Percentiles rank a stretch among this genome's conserved stretches.
Conservation (phyloP, 1,140 invertebrate genomes). For the Drosophila seguyi region DNA sequence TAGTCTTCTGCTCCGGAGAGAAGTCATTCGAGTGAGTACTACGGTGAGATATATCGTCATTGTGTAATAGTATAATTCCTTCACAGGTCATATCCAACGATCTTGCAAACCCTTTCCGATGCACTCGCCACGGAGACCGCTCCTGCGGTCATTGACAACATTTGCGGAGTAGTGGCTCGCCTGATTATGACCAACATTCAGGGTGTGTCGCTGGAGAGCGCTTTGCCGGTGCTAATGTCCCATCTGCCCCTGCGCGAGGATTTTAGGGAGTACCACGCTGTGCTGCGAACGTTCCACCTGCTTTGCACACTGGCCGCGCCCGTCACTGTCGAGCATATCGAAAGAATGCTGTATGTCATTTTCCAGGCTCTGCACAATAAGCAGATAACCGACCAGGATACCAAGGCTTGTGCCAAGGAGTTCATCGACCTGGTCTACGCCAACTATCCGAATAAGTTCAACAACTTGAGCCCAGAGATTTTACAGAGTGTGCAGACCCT, state of each 20-base stretch:
- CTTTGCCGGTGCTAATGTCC: conserved; percentile 90
- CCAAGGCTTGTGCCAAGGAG: conserved; percentile 79
- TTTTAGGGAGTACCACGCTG: conserved; percentile 90
- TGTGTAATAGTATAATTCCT: too few species aligned
- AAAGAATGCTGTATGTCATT: conserved; percentile 86
- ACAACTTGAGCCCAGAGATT: conserved; percentile 57
- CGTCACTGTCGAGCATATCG: conserved; percentile 86
- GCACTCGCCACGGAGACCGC: conserved; percentile 88
- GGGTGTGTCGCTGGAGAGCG: conserved; percentile 88
- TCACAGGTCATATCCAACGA: conserved; percentile 78
- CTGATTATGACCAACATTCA: conserved; percentile 89
- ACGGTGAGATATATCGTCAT: too few species aligned
- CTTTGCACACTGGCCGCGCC: conserved; percentile 88
- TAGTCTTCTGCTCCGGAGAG: conserved; percentile 87
- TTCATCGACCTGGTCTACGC: conserved; percentile 86
- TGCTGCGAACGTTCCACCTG: conserved; percentile 88
- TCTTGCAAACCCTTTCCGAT: conserved; percentile 89
- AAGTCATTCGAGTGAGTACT: conserved; percentile 74
- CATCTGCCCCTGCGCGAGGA: conserved; percentile 91
- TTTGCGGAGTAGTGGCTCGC: conserved; percentile 91
- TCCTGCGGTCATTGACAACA: conserved; percentile 89
- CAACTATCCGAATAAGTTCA: conserved; percentile 88
- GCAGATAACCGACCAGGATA: conserved; percentile 64
- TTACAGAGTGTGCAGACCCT: conserved; percentile 62
- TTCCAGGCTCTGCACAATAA: conserved; percentile 86